These are phyloP conservation scores for Drosophila rubida DNA, from an alignment of 2,888 invertebrate genomes.

Conservation along the genomic window DNA sequence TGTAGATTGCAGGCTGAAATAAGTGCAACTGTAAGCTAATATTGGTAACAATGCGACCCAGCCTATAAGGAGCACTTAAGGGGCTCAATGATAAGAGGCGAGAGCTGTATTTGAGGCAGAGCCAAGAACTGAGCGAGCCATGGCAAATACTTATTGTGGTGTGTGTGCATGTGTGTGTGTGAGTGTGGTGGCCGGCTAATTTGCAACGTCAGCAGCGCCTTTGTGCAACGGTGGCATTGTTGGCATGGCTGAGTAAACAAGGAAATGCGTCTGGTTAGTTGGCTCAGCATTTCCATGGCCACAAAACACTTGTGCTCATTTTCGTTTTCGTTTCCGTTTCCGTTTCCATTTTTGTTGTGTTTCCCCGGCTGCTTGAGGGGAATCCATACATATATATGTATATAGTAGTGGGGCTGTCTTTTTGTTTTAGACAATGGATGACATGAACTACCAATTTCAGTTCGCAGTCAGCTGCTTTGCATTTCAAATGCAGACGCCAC, in stretches of 20 bases:
- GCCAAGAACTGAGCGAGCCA: too few species aligned
- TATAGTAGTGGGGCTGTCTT: slow-evolving; percentile 37
- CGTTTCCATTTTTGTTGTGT: background rate
- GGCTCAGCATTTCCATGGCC: slow-evolving; percentile 24
- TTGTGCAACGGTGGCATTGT: slow-evolving; percentile 4
- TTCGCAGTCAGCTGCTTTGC: slow-evolving; percentile 37
- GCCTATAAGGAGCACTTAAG: too few species aligned
- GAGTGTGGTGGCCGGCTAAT: slow-evolving; percentile 38
- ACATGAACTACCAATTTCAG: slow-evolving; percentile 46
- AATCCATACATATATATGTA: too few species aligned
- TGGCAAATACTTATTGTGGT: background rate
- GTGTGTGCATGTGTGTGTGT: too few species aligned
- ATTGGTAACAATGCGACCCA: too few species aligned
- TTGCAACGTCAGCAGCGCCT: slow-evolving; percentile 18
- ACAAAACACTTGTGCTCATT: slow-evolving; percentile 38
- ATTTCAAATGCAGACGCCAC: slow-evolving; percentile 56
- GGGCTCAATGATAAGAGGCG: background rate
- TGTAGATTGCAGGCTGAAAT: too few species aligned
- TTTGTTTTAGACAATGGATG: slow-evolving; percentile 52
- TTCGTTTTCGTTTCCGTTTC: slow-evolving; percentile 20
- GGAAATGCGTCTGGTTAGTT: slow-evolving; percentile 15
- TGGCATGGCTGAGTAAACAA: background rate
- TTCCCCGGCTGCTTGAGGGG: slow-evolving; percentile 18
- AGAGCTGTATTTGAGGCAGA: background rate
- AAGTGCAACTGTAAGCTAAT: too few species aligned